Evolutionary conservation across 2,888 invertebrate species (phyloP).

Genomic region (Anoplius nigerrimus): DNA sequence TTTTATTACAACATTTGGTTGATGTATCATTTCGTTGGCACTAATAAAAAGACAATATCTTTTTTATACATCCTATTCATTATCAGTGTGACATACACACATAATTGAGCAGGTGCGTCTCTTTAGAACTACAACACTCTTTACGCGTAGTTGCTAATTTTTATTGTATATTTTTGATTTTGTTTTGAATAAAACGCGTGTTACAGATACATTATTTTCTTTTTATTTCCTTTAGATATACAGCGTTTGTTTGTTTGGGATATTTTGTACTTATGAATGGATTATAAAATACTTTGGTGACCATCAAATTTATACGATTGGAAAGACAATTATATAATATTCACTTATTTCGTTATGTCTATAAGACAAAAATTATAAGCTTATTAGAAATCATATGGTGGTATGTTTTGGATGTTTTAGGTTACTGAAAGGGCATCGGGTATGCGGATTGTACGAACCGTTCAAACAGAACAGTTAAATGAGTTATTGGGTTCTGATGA

Average conservation of each 20-base stretch:
- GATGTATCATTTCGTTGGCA: too few relatives aligned
- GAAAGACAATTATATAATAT: too few relatives aligned
- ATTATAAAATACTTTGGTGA: not conserved
- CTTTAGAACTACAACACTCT: slow-evolving; percentile 14
- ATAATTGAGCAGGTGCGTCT: slow-evolving; percentile 6
- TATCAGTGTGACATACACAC: too few relatives aligned
- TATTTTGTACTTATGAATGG: not conserved
- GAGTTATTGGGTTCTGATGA: slow-evolving; percentile 30
- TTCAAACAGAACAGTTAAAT: slow-evolving; percentile 56
- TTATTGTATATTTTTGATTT: slow-evolving; percentile 49
- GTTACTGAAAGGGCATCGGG: slow-evolving; percentile 53
- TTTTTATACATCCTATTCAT: too few relatives aligned
- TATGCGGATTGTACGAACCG: slow-evolving; percentile 62
- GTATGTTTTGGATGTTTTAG: slow-evolving; percentile 54
- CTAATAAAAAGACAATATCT: too few relatives aligned
- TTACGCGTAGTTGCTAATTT: slow-evolving; percentile 20
- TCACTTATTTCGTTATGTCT: slow-evolving; percentile 1
- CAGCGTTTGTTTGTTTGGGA: not conserved
- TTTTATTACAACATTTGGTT: too few relatives aligned
- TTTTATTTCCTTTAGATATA: slow-evolving; percentile 53
- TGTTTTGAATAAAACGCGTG: slow-evolving; percentile 59
- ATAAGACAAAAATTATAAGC: not conserved
- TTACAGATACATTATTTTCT: slow-evolving; percentile 56
- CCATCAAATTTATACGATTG: too few relatives aligned
- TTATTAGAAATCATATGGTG: slow-evolving; percentile 6